Percentiles rank a stretch among this genome's conserved stretches.
phyloP scores from a whole-genome alignment of 2,113 vertebrate genomes.

The Phocoena sinus region DNA sequence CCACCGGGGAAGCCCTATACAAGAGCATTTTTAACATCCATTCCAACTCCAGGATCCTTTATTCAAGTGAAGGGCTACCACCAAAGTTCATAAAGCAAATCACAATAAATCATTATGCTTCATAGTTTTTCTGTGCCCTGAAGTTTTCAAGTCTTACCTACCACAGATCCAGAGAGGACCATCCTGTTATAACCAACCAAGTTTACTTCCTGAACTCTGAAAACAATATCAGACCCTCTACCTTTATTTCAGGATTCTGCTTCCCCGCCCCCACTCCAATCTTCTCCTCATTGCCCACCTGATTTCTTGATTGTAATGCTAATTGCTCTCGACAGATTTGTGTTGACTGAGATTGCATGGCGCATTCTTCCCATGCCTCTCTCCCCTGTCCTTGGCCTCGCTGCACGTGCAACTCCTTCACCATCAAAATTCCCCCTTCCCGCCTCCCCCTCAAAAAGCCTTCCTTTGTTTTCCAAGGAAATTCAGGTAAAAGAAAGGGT shows the following conservation, averaged over 20 bases:
- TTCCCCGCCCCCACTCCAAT: not conserved
- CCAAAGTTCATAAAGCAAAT: not conserved
- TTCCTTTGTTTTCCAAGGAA: conserved; percentile 55
- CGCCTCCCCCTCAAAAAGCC: not conserved
- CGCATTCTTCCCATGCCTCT: not conserved
- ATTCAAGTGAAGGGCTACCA: not conserved
- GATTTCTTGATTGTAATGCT: not conserved
- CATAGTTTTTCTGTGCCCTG: not conserved
- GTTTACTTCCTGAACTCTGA: not conserved
- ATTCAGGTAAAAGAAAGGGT: conserved; percentile 48
- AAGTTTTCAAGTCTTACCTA: not conserved
- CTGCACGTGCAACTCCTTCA: not conserved
- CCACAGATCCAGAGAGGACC: not conserved
- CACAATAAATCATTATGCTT: not conserved
- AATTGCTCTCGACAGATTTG: not conserved
- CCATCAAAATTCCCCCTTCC: not conserved
- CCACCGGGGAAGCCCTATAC: not conserved
- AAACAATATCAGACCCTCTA: not conserved
- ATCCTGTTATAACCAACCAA: not conserved
- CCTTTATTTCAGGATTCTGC: not conserved
- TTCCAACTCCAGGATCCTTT: not conserved
- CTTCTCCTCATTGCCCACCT: not conserved
- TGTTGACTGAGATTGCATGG: not conserved
- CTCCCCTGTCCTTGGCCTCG: not conserved
- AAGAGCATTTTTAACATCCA: not conserved